Evolutionary conservation across 2,888 invertebrate species (phyloP), one percentile per base, ranked within the genome.

Genomic region (Deilephila elpenor): DNA sequence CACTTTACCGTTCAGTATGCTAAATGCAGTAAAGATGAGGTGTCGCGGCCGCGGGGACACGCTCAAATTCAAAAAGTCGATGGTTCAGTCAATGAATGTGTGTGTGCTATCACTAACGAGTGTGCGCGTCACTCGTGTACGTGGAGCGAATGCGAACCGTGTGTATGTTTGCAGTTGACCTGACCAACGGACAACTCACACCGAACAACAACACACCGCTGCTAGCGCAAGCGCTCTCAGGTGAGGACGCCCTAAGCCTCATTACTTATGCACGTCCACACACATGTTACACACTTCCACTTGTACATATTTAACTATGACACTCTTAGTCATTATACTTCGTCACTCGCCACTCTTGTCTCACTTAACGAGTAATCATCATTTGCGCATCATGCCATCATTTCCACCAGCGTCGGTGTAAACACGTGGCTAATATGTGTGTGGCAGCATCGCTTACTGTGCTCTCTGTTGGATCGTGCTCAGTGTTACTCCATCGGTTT

Each of bases 141-240:
- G 89, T 89, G 91, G 92, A 89, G 91, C 91, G 95, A 91, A 95
- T 95, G 95, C 96, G 95, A 96, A 95, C 92, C 91, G 91, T 95
- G 95, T 95, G 95, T 96, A 95, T 96, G 95, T 96, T 96, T 96
- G 95, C 96, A 98, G 98, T 98, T 96, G 98, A 98, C 96, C 97
- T 98, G 96, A 97, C 98, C 96, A 98, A 98, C 95, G 98, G 98
- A 95, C 98, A 98, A 96, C 97, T 98, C 95, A 98, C 98, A 93
- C 98, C 98, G 95, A 98, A 98, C 96, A 98, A 98, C 97, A 98
- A 98, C 95, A 98, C 98, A 93, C 98, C 98, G 92, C 96, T 98
- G 95, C 97, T 98, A 95, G 98, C 98, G 95, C 98, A 98, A 96
- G 98, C 98, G 91, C 96, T 98, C 95, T 98, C 98, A 97, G 98